These are phyloP conservation scores for Drosophila parabipectinata DNA, from an alignment of 1,140 invertebrate genomes.

Conservation along the genomic window DNA sequence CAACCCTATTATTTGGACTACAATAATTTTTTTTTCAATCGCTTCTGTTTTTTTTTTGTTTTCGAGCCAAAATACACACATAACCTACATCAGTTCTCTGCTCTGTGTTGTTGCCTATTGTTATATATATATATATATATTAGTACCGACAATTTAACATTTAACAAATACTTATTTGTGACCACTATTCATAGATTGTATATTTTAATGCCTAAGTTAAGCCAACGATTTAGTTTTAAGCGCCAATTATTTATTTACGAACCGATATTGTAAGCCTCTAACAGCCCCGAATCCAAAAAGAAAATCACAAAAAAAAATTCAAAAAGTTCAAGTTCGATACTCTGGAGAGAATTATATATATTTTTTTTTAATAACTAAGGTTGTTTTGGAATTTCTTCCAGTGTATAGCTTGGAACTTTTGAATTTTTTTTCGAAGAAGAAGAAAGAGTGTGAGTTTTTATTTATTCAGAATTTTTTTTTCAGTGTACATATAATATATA, in stretches of 20 bases:
- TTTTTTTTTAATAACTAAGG: not conserved
- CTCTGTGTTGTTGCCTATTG: constrained; percentile 81
- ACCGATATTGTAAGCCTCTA: constrained; percentile 19
- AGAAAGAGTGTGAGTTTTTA: constrained; percentile 28
- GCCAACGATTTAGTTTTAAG: constrained; percentile 39
- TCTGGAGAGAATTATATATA: not conserved
- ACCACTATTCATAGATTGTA: constrained; percentile 30
- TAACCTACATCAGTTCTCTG: constrained; percentile 56
- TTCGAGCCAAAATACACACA: constrained; percentile 32
- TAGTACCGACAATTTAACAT: constrained; percentile 15
- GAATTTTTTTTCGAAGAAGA: not conserved
- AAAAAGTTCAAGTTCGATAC: not conserved
- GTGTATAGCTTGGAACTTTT: not conserved
- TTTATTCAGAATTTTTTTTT: constrained; percentile 25
- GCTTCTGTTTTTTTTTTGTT: constrained; percentile 24
- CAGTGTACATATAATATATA: constrained; percentile 5
- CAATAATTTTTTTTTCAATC: not conserved
- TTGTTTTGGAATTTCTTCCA: not conserved
- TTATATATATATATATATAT: constrained; percentile 61
- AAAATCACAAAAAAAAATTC: not conserved
- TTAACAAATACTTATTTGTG: constrained; percentile 37
- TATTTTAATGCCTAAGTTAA: constrained; percentile 43
- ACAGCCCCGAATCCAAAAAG: not conserved
- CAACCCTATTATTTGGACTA: not conserved
- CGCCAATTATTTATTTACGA: constrained; percentile 46